These are phyloP conservation scores for Nesidiocoris tenuis DNA, from an alignment of 2,888 invertebrate genomes.

Conservation along the genomic window DNA sequence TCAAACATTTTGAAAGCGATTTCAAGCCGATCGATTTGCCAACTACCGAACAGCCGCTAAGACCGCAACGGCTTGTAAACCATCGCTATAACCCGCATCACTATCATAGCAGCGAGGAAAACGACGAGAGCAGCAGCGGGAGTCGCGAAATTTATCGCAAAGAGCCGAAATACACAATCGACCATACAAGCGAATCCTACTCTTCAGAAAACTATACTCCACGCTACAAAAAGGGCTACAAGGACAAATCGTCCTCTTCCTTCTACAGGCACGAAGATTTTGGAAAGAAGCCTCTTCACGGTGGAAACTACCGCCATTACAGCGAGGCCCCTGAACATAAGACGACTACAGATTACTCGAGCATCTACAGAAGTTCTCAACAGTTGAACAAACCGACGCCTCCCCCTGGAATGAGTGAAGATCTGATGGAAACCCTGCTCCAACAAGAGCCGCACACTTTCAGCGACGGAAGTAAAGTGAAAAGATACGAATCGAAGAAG, in stretches of 20 bases:
- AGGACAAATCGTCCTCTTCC: constrained; percentile 11
- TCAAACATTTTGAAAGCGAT: constrained; percentile 34
- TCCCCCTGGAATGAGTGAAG: constrained; percentile 47
- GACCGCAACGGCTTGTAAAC: constrained; percentile 32
- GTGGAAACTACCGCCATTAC: constrained; percentile 22
- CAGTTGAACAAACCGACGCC: constrained; percentile 10
- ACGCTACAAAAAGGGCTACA: constrained; percentile 17
- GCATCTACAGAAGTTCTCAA: background rate
- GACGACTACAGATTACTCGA: constrained; percentile 8
- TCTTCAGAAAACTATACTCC: constrained; percentile 21
- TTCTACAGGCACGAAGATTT: constrained; percentile 1
- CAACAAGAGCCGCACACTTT: constrained; percentile 48
- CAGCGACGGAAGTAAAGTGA: constrained; percentile 35
- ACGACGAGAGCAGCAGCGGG: constrained; percentile 1
- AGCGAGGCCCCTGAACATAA: background rate
- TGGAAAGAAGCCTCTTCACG: constrained; percentile 15
- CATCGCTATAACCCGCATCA: constrained; percentile 33
- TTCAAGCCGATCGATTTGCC: constrained; percentile 25
- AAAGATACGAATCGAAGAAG: constrained; percentile 40
- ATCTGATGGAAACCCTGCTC: constrained; percentile 46
- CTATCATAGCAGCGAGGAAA: constrained; percentile 25
- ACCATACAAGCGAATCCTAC: constrained; percentile 18
- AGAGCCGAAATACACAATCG: constrained; percentile 22
- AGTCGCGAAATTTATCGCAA: constrained; percentile 26
- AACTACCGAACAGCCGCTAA: constrained; percentile 17